Evolutionary conservation across 2,888 invertebrate genomes (phyloP).

Genomic region (Pterobdella sp.): DNA sequence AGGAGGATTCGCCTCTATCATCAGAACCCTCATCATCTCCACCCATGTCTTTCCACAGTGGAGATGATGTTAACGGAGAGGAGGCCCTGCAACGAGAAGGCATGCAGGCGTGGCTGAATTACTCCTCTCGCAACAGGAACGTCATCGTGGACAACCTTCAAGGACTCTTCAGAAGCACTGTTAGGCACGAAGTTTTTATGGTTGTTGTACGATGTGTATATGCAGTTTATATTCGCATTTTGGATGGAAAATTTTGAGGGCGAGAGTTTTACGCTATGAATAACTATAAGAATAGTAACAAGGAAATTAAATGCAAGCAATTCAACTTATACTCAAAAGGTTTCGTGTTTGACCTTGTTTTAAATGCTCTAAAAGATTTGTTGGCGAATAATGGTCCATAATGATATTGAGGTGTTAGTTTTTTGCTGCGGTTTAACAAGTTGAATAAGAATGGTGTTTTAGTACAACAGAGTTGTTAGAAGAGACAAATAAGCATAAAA

Average conservation of each 20-base stretch:
- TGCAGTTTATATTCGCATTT: not conserved
- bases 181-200: conserved; percentile 45
- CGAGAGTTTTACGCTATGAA: too few species aligned
- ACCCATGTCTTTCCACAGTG: not conserved
- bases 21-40: not conserved
- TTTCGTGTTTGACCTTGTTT: too few species aligned
- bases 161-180: conserved; percentile 62
- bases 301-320: too few species aligned
- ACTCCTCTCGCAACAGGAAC: conserved; percentile 57
- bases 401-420: too few species aligned
- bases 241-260: not conserved
- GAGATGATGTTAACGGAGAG: conserved; percentile 11
- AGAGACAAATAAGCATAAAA: too few species aligned
- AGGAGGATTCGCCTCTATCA: not conserved
- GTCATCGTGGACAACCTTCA: conserved; percentile 61
- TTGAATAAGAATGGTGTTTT: too few species aligned
- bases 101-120: conserved; percentile 57
- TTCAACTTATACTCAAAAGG: too few species aligned
- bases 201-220: not conserved
- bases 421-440: too few species aligned
- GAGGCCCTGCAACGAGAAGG: conserved; percentile 48
- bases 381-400: too few species aligned
- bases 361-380: too few species aligned
- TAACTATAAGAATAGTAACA: too few species aligned
- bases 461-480: too few species aligned